Conservation (phyloP, 2,113 vertebrate genomes). For the Dromiciops gliroides region DNA sequence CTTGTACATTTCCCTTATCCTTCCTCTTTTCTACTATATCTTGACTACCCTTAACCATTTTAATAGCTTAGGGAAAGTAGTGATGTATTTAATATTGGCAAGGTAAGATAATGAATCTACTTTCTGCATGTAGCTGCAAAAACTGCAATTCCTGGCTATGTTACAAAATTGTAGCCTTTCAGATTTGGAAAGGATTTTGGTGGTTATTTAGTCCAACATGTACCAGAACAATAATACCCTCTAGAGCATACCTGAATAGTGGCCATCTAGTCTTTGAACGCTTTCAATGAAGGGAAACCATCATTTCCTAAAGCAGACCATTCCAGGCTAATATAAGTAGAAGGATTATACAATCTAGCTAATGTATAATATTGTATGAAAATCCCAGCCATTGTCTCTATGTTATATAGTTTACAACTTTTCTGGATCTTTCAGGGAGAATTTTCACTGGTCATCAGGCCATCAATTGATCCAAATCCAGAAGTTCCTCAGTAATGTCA, state of each 20-base stretch:
- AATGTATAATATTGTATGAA: neutral
- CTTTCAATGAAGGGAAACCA: neutral
- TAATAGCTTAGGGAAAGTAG: neutral
- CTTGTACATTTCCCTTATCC: neutral
- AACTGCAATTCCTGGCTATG: neutral
- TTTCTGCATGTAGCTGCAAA: constrained; percentile 45
- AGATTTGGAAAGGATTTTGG: neutral
- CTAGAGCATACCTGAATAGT: neutral
- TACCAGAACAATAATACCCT: neutral
- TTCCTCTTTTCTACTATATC: constrained; percentile 22
- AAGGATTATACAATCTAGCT: neutral
- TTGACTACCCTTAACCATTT: constrained; percentile 15
- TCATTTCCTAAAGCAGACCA: neutral
- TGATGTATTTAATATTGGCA: constrained; percentile 6
- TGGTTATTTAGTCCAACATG: neutral
- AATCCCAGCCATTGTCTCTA: neutral
- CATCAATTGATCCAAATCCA: neutral
- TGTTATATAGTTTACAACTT: neutral
- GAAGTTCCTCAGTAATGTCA: neutral
- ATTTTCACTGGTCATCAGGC: neutral
- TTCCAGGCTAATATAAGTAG: neutral
- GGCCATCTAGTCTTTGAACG: neutral
- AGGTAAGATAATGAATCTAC: constrained; percentile 28
- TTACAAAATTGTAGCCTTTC: neutral
- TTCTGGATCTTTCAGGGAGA: neutral